Percentiles rank a stretch among this genome's conserved stretches.
Conservation (phyloP, 2,797 vertebrate genomes). For the Schizothorax lantsangensis region DNA sequence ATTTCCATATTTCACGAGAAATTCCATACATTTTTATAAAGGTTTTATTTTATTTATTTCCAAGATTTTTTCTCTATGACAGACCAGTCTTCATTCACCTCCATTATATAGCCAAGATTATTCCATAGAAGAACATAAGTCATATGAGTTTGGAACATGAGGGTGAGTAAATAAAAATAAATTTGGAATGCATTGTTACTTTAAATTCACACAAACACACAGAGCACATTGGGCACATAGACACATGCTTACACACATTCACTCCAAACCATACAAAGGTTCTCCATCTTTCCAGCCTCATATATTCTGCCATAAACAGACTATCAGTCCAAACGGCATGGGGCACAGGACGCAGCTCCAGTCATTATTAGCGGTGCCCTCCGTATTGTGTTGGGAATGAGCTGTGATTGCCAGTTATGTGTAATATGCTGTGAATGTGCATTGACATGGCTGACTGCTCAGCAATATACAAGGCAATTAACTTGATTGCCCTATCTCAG, state of each 20-base stretch:
- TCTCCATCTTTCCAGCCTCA: constrained; percentile 14
- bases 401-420: constrained; percentile 56
- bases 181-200: background rate
- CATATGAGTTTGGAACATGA: background rate
- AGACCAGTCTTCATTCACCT: background rate
- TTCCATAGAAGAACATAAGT: background rate
- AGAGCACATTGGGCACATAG: background rate
- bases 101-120: background rate
- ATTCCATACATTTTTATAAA: no score
- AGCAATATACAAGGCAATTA: constrained; percentile 66
- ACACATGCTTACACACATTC: background rate
- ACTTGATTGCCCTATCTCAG: constrained; percentile 64
- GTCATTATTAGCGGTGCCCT: constrained; percentile 58
- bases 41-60: background rate
- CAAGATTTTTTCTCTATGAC: background rate
- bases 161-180: background rate
- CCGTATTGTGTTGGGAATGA: constrained; percentile 58
- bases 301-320: constrained; percentile 29
- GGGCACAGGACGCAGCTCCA: constrained; percentile 46
- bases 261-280: constrained; percentile 12
- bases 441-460: constrained; percentile 64
- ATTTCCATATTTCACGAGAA: background rate
- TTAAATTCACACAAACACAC: background rate
- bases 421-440: constrained; percentile 62
- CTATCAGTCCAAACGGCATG: constrained; percentile 41